phyloP scores from a whole-genome alignment of 2,113 vertebrate genomes.

The Anarrhichthys ocellatus region DNA sequence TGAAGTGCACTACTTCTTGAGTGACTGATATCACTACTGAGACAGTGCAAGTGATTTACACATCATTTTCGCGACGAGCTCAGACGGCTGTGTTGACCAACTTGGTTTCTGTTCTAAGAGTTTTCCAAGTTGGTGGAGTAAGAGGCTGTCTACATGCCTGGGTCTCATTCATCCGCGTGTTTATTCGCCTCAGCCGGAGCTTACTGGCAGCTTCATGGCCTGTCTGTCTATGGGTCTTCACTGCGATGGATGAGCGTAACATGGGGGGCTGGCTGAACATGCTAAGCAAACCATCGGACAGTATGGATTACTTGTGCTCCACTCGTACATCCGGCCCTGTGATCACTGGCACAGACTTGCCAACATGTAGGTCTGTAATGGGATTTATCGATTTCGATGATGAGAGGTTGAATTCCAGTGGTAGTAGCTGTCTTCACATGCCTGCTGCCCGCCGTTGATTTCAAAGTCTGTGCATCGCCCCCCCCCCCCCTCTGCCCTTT shows the following conservation, averaged over 20 bases:
- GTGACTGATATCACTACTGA: background rate
- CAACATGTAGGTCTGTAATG: constrained; percentile 5
- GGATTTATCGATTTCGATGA: constrained; percentile 34
- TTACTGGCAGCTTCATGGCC: constrained; percentile 16
- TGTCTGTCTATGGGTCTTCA: constrained; percentile 41
- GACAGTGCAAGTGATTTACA: constrained; percentile 7
- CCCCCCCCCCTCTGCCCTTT: constrained; percentile 8
- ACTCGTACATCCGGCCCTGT: constrained; percentile 4
- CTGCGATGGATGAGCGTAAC: constrained; percentile 9
- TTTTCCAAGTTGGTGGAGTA: constrained; percentile 1
- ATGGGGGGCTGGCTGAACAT: constrained; percentile 47
- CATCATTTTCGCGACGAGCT: constrained; percentile 12
- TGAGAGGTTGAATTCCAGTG: constrained; percentile 14
- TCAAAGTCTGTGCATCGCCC: constrained; percentile 29
- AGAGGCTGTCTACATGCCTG: constrained; percentile 5
- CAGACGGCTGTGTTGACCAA: constrained; percentile 27
- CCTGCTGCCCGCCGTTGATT: background rate
- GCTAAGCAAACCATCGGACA: constrained; percentile 34
- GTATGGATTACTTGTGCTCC: constrained; percentile 60
- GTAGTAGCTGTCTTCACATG: background rate
- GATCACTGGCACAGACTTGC: background rate
- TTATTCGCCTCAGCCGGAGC: constrained; percentile 35
- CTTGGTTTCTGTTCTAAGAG: constrained; percentile 8
- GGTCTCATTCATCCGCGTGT: constrained; percentile 16
- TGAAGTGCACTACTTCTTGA: too few species aligned